Base-by-base conservation (phyloP, 2,113 vertebrate genomes). In the Ammodramus savannarum region DNA sequence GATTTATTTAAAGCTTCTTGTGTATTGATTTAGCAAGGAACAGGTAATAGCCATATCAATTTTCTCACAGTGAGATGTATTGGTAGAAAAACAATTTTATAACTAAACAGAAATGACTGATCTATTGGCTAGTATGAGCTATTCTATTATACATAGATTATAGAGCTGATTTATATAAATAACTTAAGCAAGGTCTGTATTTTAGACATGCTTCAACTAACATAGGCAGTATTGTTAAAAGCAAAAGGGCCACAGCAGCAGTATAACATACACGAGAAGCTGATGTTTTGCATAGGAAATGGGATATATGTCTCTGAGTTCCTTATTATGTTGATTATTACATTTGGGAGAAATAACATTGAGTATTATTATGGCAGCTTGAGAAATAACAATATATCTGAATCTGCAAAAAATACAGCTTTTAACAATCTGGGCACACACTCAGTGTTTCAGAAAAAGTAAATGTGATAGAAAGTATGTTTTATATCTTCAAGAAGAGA, bases 31-130 rank as follows among this genome's bases (percentile, higher is more conserved):
- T 88, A 94, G 85, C 75, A 84, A 90, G 82, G 75, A 86, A 86
- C 78, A 94, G 39, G 87, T 80, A 96, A 93, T 46, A 94, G 55
- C 51, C 36, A 9, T 80, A 93, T 69, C 85, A 85, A 74, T 96
- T 95, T 96, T 94, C 89, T 93, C 81, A 54, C 54, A 91, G 67
- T 43, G 39, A 83, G 59, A 93, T 21, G 41, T 71, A 54, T 57
- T 62, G 44, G 58, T 90, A 86, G 85, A 91, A 94, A 92, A 93
- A 29, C 34, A 79, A 44, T 65, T 91, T 81, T 91, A 57, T 79
- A 96, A 89, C 87, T 80, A 85, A 96, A 91, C 75, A 91, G 38
- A 91, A 95, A 91, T 95, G 38, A 90, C 67, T 59, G 65, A 90
- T 84, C 39, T 67, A 66, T 80, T 57, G 65, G 61, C 59, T 88